Conservation (phyloP, 2,797 vertebrate species). For the Perodicticus potto region DNA sequence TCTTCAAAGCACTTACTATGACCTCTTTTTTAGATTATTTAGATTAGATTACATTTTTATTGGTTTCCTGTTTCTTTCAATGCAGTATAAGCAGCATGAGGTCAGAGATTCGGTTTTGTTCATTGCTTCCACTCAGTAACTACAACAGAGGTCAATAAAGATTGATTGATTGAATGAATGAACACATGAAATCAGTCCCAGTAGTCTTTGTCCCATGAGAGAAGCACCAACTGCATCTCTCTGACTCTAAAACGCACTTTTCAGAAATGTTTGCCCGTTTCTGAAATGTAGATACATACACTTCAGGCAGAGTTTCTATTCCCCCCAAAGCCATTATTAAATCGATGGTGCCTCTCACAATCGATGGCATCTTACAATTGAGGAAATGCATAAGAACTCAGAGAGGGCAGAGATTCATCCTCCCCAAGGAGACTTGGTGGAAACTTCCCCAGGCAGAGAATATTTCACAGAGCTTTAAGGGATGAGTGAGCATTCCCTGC, state of each 20-base stretch:
- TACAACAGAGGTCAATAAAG: background rate
- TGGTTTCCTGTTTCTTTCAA: background rate
- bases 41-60: background rate
- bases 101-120: constrained; percentile 9
- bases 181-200: background rate
- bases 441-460: background rate
- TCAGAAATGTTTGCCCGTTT: background rate
- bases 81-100: background rate
- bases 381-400: constrained; percentile 36
- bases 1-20: background rate
- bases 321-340: constrained; percentile 57
- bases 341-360: constrained; percentile 18
- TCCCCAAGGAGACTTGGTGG: constrained; percentile 51
- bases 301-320: background rate
- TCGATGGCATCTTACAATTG: background rate
- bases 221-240: background rate
- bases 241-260: background rate
- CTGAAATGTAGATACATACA: background rate
- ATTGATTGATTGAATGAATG: background rate
- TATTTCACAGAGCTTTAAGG: background rate
- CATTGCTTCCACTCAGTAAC: background rate
- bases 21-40: background rate
- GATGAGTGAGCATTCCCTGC: constrained; percentile 43
- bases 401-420: background rate
- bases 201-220: background rate